Conservation (phyloP, 2,113 vertebrate species). For the Sakesphorus luctuosus region DNA sequence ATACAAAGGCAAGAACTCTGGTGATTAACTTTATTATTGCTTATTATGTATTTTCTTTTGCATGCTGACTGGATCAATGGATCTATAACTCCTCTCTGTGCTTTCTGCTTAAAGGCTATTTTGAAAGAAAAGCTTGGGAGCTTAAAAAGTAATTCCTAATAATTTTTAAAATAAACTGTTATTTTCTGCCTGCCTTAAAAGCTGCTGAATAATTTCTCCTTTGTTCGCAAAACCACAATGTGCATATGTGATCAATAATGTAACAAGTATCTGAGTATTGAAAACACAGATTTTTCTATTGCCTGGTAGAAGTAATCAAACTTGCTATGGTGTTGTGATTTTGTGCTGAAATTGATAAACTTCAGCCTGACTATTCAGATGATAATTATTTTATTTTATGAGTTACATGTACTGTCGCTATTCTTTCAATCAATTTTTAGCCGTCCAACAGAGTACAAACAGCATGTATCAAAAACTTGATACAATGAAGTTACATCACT, state of each 20-base stretch:
- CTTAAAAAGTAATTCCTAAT: background rate
- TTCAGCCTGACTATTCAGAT: background rate
- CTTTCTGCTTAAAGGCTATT: background rate
- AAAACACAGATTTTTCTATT: background rate
- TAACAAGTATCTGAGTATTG: background rate
- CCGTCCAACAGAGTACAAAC: background rate
- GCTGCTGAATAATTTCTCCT: background rate
- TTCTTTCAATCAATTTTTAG: background rate
- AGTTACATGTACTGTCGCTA: fast-evolving
- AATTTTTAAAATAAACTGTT: background rate
- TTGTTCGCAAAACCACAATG: background rate
- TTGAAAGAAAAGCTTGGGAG: background rate
- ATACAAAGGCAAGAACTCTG: background rate
- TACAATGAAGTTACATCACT: background rate
- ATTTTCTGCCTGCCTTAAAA: background rate
- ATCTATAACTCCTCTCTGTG: background rate
- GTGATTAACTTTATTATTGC: constrained; percentile 11
- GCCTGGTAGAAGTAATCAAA: background rate
- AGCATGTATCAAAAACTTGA: background rate
- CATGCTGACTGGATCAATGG: background rate
- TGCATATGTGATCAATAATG: background rate
- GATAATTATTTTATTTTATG: background rate
- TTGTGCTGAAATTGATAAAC: background rate
- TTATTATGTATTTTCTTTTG: background rate
- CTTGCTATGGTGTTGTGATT: background rate